Base-by-base conservation (phyloP, 2,888 invertebrate genomes). In the Fabriciana adippe region DNA sequence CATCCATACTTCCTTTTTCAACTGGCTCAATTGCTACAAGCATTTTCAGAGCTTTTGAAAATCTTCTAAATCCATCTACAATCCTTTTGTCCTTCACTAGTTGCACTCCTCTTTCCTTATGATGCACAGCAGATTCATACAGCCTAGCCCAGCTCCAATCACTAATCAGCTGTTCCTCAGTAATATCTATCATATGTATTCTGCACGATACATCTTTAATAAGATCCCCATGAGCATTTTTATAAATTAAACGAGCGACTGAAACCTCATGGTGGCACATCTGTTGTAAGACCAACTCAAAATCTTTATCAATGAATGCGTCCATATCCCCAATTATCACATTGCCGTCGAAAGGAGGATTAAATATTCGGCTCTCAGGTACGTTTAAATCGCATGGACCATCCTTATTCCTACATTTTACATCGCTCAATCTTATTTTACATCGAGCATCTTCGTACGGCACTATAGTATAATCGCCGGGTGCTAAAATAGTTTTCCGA, bases 31-130 rank as follows among this genome's bases (percentile, higher is more conserved):
- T 87, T 1, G 92, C 88, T 6, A 95, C 94, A 6, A 97, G 79
- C 77, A 96, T 93, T 84, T 97, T 97, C 31, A 97, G 91, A 1
- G 96, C 95, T 82, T 95, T 95, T 71, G 94, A 94, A 82, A 97
- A 98, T 68, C 91, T 84, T n/a, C 88, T 79, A 76, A 96, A 97
- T 0, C 97, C 96, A 81, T 96, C 96, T 13, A 90, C 79, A 63
- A 91, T 87, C 63, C 94, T 93, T 71, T 94, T 93, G 1, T 90
- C 80, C 79, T 94, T 94, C 72, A 96, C 96, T 71, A 97, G 89
- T 45, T 92, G 82, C 0, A 96, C 95, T 3, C 95, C 95, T 50
- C 85, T 80, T 69, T 93, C 93, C 82, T 95, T 94, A 73, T 94
- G 92, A 74, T 90, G 88, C 45, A 87, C 75, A 1, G 94, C 92